phyloP scores from a whole-genome alignment of 2,888 invertebrate species.

The Diplolepis rosae region DNA sequence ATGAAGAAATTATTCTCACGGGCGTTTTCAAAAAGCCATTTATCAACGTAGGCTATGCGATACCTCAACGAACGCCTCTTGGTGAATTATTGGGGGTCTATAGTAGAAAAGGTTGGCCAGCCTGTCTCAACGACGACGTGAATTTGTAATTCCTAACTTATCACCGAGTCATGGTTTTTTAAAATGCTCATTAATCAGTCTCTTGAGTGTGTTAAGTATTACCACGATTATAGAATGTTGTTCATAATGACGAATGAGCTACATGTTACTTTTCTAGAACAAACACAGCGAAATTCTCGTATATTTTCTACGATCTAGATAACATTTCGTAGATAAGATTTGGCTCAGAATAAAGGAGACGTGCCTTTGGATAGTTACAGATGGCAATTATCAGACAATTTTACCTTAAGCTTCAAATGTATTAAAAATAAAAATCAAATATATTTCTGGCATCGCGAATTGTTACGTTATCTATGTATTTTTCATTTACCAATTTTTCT shows the following conservation, averaged over 20 bases:
- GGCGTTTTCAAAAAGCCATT: slow-evolving; percentile 53
- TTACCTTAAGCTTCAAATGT: not conserved
- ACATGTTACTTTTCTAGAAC: not conserved
- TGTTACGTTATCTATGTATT: no score
- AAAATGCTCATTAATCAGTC: slow-evolving; percentile 53
- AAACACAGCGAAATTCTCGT: not conserved
- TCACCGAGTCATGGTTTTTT: slow-evolving; percentile 54
- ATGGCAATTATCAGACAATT: not conserved
- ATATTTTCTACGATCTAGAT: slow-evolving; percentile 8
- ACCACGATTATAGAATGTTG: slow-evolving; percentile 48
- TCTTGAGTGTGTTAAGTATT: slow-evolving; percentile 53
- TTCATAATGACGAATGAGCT: slow-evolving; percentile 29
- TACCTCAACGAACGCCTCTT: slow-evolving; percentile 53
- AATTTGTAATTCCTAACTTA: slow-evolving; percentile 62
- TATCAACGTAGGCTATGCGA: slow-evolving; percentile 57
- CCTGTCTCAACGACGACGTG: slow-evolving; percentile 42
- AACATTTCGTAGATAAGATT: slow-evolving; percentile 18
- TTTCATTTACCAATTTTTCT: no score
- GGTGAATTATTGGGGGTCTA: slow-evolving; percentile 60
- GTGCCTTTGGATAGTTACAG: not conserved
- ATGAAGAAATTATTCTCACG: slow-evolving; percentile 34
- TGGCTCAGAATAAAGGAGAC: not conserved
- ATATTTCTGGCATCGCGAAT: no score
- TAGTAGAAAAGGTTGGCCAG: slow-evolving; percentile 18
- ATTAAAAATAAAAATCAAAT: no score